phyloP scores from a whole-genome alignment of 2,888 invertebrate genomes.

The Pollenia griseotomentosa region DNA sequence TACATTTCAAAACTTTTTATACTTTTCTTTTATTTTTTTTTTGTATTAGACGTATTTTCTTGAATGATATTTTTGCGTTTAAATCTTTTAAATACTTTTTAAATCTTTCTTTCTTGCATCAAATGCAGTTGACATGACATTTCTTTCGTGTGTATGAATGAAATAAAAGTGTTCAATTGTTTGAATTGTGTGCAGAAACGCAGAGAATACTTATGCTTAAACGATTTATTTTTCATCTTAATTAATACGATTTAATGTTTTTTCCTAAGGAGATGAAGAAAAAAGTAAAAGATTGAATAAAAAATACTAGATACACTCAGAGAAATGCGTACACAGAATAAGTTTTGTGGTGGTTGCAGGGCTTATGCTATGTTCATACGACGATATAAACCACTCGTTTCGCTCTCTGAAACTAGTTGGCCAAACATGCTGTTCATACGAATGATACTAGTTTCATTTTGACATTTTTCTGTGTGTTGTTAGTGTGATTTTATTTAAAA shows the following conservation, averaged over 20 bases:
- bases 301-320: not conserved
- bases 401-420: too few relatives aligned
- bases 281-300: not conserved
- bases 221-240: constrained; percentile 52
- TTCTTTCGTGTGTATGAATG: constrained; percentile 47
- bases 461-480: too few relatives aligned
- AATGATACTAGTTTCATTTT: too few relatives aligned
- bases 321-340: constrained; percentile 9
- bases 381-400: too few relatives aligned
- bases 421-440: too few relatives aligned
- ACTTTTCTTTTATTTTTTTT: constrained; percentile 4
- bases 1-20: constrained; percentile 13
- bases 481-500: too few relatives aligned
- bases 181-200: constrained; percentile 10
- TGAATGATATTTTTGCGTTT: not conserved
- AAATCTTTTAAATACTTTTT: constrained; percentile 30
- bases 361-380: too few relatives aligned
- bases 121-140: constrained; percentile 53
- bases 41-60: constrained; percentile 9
- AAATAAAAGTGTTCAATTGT: constrained; percentile 49
- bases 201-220: constrained; percentile 39
- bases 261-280: constrained; percentile 19
- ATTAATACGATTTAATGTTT: constrained; percentile 54
- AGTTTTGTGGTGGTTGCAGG: too few relatives aligned
- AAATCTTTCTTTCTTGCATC: constrained; percentile 27